Base-by-base conservation (phyloP, 2,888 invertebrate genomes). In the Ecdyonurus torrentis region DNA sequence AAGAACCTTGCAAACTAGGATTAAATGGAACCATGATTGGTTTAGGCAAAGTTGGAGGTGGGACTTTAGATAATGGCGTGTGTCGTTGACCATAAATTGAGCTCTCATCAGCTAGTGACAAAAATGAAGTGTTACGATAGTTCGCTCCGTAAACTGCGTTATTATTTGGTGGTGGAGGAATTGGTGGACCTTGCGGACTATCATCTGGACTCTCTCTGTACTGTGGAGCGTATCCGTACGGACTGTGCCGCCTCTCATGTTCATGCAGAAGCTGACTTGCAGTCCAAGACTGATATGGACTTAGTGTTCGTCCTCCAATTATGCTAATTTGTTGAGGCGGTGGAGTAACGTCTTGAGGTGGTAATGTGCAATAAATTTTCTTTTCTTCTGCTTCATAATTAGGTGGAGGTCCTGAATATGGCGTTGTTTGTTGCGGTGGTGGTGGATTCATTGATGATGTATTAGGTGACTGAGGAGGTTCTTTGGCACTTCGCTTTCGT, bases 261-360 rank as follows among this genome's bases (percentile, higher is more conserved):
- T 81, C 81, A 66, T 79, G 79, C 1, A 83, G 71, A 15, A 83
- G 71, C 67, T 83, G 81, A 2, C 80, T 79, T 1, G 82, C 82
- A 24, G 79, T 80, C 82, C 83, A 82, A 1, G 79, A 80, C 68
- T 80, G 81, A 69, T 77, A 80, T 0, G 80, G 81, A 66, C 78
- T 79, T 37, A 80, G 70, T 7, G 74, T 73, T 65, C 77, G 71
- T 1, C 75, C 76, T 50, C 77, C 68, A 52, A 74, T 75, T 18
- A 77, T 70, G 1, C 37, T 37, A 37, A 37, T 37, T 37, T 37
- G 37, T 37, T 37, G 37, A 37, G 37, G 37, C 5, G 37, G 37
- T 37, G 37, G 37, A 37, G 37, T 37, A 15, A 37, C 15, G 15
- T 37, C 37, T 37, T 37, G 37, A 15, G 37, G 37, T 37, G 37